phyloP scores from a whole-genome alignment of 1,140 invertebrate species.

The Zaprionus kolodkinae region DNA sequence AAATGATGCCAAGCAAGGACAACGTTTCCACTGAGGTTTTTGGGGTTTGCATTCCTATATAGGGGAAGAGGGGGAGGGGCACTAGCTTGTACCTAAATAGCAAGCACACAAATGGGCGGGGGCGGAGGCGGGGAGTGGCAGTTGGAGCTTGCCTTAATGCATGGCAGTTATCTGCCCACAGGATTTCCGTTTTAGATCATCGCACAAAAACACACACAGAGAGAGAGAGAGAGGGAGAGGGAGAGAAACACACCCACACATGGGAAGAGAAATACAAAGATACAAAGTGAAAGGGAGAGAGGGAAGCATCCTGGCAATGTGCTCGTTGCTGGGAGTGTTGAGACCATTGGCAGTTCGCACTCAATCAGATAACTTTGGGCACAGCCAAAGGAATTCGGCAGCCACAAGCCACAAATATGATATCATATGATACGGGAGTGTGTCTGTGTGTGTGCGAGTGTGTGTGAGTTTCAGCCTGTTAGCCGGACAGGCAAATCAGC shows the following conservation, averaged over 20 bases:
- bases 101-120: conserved; percentile 7
- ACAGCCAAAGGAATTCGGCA: conserved; percentile 61
- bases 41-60: conserved; percentile 20
- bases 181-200: conserved; percentile 83
- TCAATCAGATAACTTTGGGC: conserved; percentile 80
- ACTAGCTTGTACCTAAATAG: conserved; percentile 43
- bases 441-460: not conserved
- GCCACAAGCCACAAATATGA: conserved; percentile 59
- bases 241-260: conserved; percentile 18
- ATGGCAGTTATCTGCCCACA: conserved; percentile 80
- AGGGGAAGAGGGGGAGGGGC: not conserved
- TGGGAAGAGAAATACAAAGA: conserved; percentile 13
- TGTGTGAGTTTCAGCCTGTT: not conserved
- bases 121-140: no score
- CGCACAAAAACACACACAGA: conserved; percentile 44
- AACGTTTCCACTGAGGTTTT: conserved; percentile 37
- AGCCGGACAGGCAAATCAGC: conserved; percentile 3
- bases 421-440: conserved; percentile 19
- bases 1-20: conserved; percentile 38
- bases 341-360: conserved; percentile 73
- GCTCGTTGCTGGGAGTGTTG: conserved; percentile 45
- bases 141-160: conserved; percentile 42
- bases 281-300: not conserved
- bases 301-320: conserved; percentile 30
- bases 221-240: no score